phyloP scores from a whole-genome alignment of 2,113 vertebrate genomes.

The Macrotis lagotis region DNA sequence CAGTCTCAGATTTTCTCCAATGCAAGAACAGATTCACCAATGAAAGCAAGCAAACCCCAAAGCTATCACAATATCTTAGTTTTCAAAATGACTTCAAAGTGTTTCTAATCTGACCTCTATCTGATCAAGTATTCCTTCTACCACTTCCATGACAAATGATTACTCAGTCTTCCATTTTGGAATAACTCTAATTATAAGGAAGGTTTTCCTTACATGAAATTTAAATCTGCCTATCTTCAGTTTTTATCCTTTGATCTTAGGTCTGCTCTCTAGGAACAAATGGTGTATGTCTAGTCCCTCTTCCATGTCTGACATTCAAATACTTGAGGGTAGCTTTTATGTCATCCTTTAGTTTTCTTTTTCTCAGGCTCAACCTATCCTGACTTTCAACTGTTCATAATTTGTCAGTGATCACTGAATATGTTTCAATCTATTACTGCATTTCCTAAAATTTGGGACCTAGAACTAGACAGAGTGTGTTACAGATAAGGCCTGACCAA shows the following conservation, averaged over 20 bases:
- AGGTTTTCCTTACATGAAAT: background rate
- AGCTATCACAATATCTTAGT: background rate
- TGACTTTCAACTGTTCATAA: background rate
- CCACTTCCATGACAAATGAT: background rate
- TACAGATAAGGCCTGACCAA: background rate
- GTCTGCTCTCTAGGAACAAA: background rate
- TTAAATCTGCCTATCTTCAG: background rate
- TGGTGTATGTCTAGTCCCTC: background rate
- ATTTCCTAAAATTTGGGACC: background rate
- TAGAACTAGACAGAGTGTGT: background rate
- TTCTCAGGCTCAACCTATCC: background rate
- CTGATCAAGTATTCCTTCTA: background rate
- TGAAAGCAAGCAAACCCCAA: background rate
- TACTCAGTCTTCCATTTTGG: background rate
- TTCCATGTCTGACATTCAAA: background rate
- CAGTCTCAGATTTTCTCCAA: background rate
- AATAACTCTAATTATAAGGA: background rate
- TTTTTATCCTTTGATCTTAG: background rate
- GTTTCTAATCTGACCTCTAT: background rate
- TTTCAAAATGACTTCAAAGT: background rate
- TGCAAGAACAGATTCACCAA: background rate
- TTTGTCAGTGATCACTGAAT: background rate
- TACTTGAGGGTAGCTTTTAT: background rate
- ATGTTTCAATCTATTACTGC: too few relatives aligned
- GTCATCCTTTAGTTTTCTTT: background rate